Percentiles rank a stretch among this genome's conserved stretches.
These are phyloP conservation scores for Eupeodes latifasciatus DNA, from an alignment of 2,888 invertebrate species.

Conservation along the genomic window DNA sequence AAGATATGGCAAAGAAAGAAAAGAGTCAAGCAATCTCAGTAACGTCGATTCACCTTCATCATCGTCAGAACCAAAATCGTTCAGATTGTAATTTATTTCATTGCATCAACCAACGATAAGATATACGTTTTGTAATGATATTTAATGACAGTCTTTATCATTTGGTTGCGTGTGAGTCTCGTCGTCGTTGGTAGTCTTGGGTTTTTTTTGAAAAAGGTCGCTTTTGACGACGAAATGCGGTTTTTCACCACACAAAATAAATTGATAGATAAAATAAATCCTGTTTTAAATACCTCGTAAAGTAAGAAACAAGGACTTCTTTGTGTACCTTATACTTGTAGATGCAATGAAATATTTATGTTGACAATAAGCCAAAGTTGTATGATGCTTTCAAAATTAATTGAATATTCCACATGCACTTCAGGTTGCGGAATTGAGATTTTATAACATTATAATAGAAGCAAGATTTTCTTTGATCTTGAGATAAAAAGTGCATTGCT, in stretches of 20 bases:
- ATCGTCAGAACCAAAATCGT: not conserved
- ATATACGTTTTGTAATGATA: not conserved
- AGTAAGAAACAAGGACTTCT: not conserved
- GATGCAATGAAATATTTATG: not conserved
- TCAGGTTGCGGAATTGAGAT: not conserved
- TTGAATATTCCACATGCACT: not conserved
- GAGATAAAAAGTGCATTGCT: not conserved
- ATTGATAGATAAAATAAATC: conserved; percentile 18
- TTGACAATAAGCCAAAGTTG: not conserved
- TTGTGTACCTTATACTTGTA: not conserved
- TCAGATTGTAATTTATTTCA: not conserved
- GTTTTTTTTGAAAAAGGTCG: not conserved
- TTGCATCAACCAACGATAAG: conserved; percentile 9
- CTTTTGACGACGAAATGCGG: not conserved
- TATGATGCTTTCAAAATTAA: conserved; percentile 1
- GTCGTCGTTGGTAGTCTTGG: not conserved
- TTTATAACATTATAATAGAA: not conserved
- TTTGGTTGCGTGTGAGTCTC: too few relatives aligned
- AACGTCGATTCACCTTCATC: not conserved
- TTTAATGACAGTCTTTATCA: conserved; percentile 18
- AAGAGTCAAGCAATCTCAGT: not conserved
- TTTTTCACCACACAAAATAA: conserved; percentile 9
- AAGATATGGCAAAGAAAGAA: not conserved
- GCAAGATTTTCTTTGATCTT: not conserved
- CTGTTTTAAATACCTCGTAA: not conserved